Conservation (phyloP, 1,140 invertebrate genomes). For the Drosophila suzukii region DNA sequence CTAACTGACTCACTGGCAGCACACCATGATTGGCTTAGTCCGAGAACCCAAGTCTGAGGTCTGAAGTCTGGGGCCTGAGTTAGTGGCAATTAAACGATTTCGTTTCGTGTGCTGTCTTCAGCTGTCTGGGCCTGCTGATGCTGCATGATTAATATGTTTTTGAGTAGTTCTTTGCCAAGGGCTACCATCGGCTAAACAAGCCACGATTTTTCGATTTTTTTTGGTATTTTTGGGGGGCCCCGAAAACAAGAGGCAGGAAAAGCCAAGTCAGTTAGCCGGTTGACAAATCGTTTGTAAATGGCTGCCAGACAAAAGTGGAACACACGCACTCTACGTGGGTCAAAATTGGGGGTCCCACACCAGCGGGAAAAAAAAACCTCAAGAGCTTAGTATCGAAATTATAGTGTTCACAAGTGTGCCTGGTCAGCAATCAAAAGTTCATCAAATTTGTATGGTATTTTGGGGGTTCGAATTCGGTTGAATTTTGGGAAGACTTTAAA, state of each 20-base stretch:
- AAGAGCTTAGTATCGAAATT: slow-evolving; percentile 19
- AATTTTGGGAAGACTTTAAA: not conserved
- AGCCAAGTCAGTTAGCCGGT: slow-evolving; percentile 39
- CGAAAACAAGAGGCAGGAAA: slow-evolving; percentile 23
- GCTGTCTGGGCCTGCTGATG: slow-evolving; percentile 46
- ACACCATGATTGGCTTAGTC: slow-evolving; percentile 32
- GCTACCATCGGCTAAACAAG: slow-evolving; percentile 58
- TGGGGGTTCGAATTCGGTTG: not conserved
- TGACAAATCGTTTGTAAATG: slow-evolving; percentile 79
- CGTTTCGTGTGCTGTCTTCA: slow-evolving; percentile 50
- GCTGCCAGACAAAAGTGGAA: slow-evolving; percentile 78
- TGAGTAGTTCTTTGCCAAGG: slow-evolving; percentile 76
- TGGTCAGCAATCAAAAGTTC: slow-evolving; percentile 25
- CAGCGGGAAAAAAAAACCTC: not conserved
- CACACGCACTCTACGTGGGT: slow-evolving; percentile 65
- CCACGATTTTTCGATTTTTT: slow-evolving; percentile 28
- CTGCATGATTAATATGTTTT: slow-evolving; percentile 80
- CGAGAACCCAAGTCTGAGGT: not conserved
- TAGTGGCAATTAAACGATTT: slow-evolving; percentile 75
- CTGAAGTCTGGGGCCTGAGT: slow-evolving; percentile 8
- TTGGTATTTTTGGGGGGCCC: not conserved
- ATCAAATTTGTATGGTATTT: slow-evolving; percentile 27
- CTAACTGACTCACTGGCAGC: slow-evolving; percentile 53
- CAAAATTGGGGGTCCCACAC: slow-evolving; percentile 4
- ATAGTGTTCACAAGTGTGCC: slow-evolving; percentile 15